A percentile compares a stretch with the other conserved stretches of the same genome.
Evolutionary conservation across 2,113 vertebrate species (phyloP).

Genomic region (Hyperopisus bebe): DNA sequence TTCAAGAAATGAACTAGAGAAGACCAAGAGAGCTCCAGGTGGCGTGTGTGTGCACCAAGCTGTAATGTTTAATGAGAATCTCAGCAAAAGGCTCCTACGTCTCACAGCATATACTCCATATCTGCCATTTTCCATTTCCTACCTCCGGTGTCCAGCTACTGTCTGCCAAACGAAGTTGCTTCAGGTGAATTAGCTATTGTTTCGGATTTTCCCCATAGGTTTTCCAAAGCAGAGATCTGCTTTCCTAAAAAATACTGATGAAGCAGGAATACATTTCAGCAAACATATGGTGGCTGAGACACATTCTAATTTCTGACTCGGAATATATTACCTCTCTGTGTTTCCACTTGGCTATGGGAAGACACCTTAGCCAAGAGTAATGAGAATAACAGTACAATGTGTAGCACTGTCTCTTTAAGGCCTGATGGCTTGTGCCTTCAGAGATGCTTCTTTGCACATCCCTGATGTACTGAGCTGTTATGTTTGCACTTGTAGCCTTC

Average conservation of each 20-base stretch:
- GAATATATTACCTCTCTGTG: neutral
- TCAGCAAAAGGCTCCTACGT: neutral
- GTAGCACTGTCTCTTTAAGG: neutral
- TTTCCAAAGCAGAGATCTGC: neutral
- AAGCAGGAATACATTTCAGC: neutral
- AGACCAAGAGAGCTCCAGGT: constrained; percentile 22
- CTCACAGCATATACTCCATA: neutral
- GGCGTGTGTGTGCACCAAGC: neutral
- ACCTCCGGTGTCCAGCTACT: neutral
- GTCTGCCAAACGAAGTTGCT: neutral
- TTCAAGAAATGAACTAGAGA: constrained; percentile 14
- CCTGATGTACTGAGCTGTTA: neutral
- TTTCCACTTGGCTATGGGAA: neutral
- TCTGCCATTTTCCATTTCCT: neutral
- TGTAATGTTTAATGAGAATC: neutral
- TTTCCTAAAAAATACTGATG: neutral
- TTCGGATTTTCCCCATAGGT: neutral
- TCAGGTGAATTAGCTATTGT: neutral
- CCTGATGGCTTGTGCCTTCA: neutral
- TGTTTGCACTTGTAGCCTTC: neutral
- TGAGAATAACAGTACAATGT: neutral
- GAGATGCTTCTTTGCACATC: neutral
- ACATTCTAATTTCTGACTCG: neutral
- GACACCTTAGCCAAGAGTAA: neutral
- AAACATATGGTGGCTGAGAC: neutral